phyloP scores from a whole-genome alignment of 1,140 invertebrate genomes.

The Ceratoteleas bidentatus region DNA sequence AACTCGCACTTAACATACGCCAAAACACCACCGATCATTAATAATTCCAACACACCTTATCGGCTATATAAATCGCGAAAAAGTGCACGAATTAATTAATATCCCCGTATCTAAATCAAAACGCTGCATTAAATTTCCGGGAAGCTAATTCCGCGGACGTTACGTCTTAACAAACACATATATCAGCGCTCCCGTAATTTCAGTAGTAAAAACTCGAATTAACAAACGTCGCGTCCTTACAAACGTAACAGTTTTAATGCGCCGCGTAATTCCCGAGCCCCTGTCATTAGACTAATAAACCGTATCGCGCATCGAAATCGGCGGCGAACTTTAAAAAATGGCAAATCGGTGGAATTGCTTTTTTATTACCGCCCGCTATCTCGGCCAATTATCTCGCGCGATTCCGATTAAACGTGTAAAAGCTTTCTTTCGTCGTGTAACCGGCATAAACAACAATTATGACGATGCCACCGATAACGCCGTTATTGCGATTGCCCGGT shows the following conservation, averaged over 20 bases:
- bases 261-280: constrained; percentile 26
- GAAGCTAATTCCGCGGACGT: no score
- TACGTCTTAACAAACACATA: constrained; percentile 4
- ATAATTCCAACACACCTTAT: no score
- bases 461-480: constrained; percentile 67
- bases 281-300: constrained; percentile 42
- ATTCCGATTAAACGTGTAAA: constrained; percentile 58
- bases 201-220: neutral
- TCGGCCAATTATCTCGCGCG: constrained; percentile 39
- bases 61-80: no score
- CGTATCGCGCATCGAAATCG: constrained; percentile 44
- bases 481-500: constrained; percentile 67
- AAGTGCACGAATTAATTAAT: no score
- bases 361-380: constrained; percentile 57
- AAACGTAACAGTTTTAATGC: constrained; percentile 23
- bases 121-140: no score
- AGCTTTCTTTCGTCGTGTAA: constrained; percentile 65
- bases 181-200: neutral
- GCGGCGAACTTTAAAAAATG: constrained; percentile 44
- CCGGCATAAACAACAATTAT: constrained; percentile 67
- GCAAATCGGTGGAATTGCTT: constrained; percentile 51
- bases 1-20: no score
- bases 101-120: no score
- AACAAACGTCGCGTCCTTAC: neutral
- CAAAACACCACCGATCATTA: no score